Conservation (phyloP, 37 sponge, comb jelly and placozoan species). For the Crambe crambe region DNA sequence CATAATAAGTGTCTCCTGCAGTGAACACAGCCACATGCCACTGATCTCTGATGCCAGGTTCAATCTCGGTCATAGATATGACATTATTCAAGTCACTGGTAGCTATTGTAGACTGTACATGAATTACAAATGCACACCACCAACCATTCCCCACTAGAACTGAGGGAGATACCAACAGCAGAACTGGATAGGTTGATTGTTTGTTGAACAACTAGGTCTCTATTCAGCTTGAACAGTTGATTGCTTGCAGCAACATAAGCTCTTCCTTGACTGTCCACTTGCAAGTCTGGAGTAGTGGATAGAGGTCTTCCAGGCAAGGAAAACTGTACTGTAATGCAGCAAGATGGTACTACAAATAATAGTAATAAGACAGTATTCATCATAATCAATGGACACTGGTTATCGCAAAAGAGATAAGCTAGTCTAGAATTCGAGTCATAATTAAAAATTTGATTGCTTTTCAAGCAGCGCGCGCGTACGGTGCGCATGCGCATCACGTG, state of each 20-base stretch:
- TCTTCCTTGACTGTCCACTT: slow-evolving; percentile 11
- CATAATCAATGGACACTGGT: no score
- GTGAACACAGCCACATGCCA: slow-evolving; percentile 8
- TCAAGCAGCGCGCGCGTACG: no score
- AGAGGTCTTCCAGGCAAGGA: background rate
- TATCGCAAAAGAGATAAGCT: no score
- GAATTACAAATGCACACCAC: slow-evolving; percentile 19
- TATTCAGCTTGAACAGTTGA: slow-evolving; percentile 22
- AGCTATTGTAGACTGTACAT: slow-evolving; percentile 15
- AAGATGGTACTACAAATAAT: no score
- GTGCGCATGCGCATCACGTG: no score
- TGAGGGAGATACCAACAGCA: slow-evolving; percentile 8
- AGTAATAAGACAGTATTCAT: no score
- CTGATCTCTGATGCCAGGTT: no score
- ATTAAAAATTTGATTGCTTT: no score
- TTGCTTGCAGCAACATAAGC: slow-evolving; percentile 24
- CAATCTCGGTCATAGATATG: background rate
- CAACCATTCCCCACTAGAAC: slow-evolving; percentile 1
- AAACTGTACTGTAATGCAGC: no score
- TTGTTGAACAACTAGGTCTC: background rate
- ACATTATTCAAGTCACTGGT: background rate
- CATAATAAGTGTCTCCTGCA: slow-evolving; percentile 12
- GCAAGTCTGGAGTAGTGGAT: background rate
- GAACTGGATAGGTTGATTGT: background rate
- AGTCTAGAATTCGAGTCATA: no score